Percentiles rank a stretch among this genome's conserved stretches.
phyloP scores from a whole-genome alignment of 2,797 vertebrate species.

The Lophura swinhoii region DNA sequence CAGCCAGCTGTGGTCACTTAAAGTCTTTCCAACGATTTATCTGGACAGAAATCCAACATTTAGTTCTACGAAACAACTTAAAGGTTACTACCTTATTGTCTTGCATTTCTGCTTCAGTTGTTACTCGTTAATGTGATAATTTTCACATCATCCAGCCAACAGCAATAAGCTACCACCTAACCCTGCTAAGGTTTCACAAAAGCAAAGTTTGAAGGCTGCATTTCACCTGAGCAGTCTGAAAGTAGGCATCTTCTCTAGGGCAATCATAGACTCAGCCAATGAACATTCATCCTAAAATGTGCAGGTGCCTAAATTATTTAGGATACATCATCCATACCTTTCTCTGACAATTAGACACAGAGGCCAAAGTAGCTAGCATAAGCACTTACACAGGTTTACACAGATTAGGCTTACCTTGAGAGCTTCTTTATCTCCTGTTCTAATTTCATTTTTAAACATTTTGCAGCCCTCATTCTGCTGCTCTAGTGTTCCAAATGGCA shows the following conservation, averaged over 20 bases:
- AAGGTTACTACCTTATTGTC: not conserved
- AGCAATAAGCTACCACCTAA: not conserved
- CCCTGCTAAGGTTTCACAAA: not conserved
- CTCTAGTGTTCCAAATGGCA: not conserved
- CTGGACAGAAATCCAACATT: not conserved
- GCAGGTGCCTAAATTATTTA: not conserved
- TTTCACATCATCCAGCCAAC: not conserved
- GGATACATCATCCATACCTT: not conserved
- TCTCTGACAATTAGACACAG: not conserved
- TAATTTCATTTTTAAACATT: not conserved
- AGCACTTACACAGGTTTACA: not conserved
- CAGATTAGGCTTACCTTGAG: not conserved
- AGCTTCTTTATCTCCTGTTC: not conserved
- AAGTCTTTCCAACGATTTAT: not conserved
- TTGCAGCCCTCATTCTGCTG: not conserved
- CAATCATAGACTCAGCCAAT: not conserved
- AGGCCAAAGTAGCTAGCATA: not conserved
- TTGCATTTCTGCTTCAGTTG: not conserved
- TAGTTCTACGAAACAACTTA: not conserved
- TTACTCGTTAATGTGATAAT: not conserved
- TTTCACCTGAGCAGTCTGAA: not conserved
- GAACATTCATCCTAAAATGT: not conserved
- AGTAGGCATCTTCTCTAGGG: not conserved
- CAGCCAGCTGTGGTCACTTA: not conserved
- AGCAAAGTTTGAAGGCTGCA: not conserved